Evolutionary conservation across 2,888 invertebrate species (phyloP).

Genomic region (Lordiphosa fenestrarum): DNA sequence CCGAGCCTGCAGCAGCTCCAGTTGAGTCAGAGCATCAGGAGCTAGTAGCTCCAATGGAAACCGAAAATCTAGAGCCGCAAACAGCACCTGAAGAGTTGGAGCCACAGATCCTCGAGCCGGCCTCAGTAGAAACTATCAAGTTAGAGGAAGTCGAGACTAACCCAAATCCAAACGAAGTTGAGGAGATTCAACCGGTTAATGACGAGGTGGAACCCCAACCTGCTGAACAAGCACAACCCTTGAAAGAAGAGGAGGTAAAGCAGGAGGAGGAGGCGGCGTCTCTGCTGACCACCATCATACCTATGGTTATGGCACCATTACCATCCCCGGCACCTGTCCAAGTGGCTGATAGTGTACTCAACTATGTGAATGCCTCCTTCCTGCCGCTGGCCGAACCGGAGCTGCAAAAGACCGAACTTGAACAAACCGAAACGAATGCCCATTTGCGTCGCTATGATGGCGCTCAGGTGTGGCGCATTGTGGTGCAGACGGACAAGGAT

Average conservation of each 20-base stretch:
- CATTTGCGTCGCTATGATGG: constrained; percentile 85
- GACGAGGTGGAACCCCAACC: neutral
- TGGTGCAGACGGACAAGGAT: constrained; percentile 81
- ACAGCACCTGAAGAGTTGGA: neutral
- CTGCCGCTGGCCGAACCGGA: constrained; percentile 37
- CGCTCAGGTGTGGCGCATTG: constrained; percentile 88
- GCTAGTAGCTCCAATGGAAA: neutral
- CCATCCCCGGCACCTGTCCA: constrained; percentile 26
- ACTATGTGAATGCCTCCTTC: constrained; percentile 76
- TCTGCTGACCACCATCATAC: constrained; percentile 72
- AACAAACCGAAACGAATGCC: constrained; percentile 44
- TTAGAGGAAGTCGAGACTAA: constrained; percentile 5
- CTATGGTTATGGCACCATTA: constrained; percentile 27
- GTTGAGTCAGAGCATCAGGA: constrained; percentile 9
- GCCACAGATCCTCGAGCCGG: neutral
- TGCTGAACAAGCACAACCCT: neutral
- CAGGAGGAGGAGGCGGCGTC: constrained; percentile 31
- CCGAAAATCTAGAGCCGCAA: neutral
- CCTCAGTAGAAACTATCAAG: neutral
- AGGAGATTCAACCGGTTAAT: neutral
- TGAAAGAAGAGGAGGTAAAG: too few relatives aligned
- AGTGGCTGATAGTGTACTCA: constrained; percentile 72
- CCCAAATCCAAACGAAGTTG: constrained; percentile 6
- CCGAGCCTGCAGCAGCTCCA: neutral
- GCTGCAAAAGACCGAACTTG: constrained; percentile 31